phyloP scores from a whole-genome alignment of 37 sponge, comb jelly and placozoan species.

The Sycon ciliatum region DNA sequence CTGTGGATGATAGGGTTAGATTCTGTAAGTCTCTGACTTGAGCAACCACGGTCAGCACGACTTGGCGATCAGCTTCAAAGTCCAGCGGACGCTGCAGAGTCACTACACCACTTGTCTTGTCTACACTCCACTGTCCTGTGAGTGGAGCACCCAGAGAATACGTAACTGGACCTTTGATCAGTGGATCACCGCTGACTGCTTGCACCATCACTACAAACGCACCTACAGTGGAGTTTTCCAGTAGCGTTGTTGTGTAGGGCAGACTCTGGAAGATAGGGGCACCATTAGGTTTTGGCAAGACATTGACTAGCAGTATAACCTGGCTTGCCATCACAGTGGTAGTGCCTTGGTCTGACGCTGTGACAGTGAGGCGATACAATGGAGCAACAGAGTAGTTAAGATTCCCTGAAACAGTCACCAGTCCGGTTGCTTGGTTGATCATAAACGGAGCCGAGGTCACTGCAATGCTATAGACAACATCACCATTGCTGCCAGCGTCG shows the following conservation, averaged over 20 bases:
- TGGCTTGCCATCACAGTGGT: not conserved
- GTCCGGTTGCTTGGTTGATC: not conserved
- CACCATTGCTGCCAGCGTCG: not conserved
- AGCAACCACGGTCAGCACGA: constrained; percentile 11
- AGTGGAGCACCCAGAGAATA: not conserved
- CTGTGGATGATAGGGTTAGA: constrained; percentile 11
- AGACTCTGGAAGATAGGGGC: not conserved
- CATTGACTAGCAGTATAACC: not conserved
- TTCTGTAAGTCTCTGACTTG: not conserved
- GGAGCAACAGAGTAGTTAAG: not conserved
- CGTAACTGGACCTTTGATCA: constrained; percentile 2
- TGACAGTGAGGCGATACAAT: not conserved
- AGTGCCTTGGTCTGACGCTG: not conserved
- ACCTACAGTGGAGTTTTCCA: not conserved
- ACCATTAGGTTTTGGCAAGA: constrained; percentile 5
- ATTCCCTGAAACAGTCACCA: not conserved
- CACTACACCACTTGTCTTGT: too few relatives aligned
- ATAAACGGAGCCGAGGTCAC: not conserved
- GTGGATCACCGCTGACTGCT: not conserved
- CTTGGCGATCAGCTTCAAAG: too few relatives aligned
- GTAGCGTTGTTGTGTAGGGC: constrained; percentile 1
- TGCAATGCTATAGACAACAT: not conserved
- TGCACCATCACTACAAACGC: not conserved
- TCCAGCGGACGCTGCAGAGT: too few relatives aligned
- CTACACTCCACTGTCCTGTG: not conserved